phyloP scores from a whole-genome alignment of 2,797 vertebrate genomes.

The Rhodeus uyekii region DNA sequence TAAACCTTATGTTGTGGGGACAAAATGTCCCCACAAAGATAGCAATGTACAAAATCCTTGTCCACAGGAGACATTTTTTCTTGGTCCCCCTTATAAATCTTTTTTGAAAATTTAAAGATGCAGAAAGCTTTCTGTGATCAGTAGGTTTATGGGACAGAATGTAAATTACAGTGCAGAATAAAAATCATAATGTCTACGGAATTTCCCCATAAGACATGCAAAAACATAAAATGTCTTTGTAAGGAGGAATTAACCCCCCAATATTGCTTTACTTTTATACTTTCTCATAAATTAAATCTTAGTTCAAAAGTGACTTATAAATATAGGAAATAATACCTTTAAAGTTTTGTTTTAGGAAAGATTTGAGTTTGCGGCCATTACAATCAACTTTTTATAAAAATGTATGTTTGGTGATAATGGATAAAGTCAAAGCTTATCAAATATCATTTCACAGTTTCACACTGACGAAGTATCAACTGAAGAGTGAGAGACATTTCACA shows the following conservation, averaged over 20 bases:
- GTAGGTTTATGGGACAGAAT: not conserved
- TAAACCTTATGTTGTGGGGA: not conserved
- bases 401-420: not conserved
- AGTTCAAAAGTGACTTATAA: not conserved
- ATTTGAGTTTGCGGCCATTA: not conserved
- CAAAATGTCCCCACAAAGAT: not conserved
- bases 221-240: no score
- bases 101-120: not conserved
- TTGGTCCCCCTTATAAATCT: not conserved
- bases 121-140: not conserved
- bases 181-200: no score
- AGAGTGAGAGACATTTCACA: slow-evolving; percentile 28
- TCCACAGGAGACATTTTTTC: not conserved
- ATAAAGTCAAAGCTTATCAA: not conserved
- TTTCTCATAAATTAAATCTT: no score
- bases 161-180: no score
- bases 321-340: not conserved
- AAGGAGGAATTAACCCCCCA: not conserved
- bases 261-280: not conserved
- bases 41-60: not conserved
- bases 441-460: not conserved
- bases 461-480: slow-evolving; percentile 1
- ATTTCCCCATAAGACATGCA: no score
- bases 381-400: not conserved
- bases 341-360: not conserved